These are phyloP conservation scores for Tenthredo scrophulariae DNA, from an alignment of 2,888 invertebrate genomes.

Conservation along the genomic window DNA sequence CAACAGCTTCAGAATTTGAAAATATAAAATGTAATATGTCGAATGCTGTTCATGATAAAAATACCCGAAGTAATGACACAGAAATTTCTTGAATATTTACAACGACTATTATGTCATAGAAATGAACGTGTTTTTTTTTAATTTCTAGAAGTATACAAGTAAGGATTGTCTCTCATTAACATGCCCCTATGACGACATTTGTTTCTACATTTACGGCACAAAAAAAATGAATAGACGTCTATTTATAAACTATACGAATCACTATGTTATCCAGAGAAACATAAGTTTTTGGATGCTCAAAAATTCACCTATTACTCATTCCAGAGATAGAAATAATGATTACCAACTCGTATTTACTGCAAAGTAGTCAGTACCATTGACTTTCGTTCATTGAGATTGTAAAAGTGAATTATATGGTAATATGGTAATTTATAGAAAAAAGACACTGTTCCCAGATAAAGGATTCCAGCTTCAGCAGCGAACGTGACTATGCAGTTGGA, in stretches of 20 bases:
- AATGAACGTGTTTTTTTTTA: neutral
- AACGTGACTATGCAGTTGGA: neutral
- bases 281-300: neutral
- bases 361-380: neutral
- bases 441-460: neutral
- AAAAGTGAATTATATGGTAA: neutral
- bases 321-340: neutral
- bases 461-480: neutral
- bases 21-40: neutral
- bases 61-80: neutral
- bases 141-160: neutral
- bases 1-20: neutral
- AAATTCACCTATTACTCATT: neutral
- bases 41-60: neutral
- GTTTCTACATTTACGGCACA: neutral
- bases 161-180: constrained; percentile 9
- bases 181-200: neutral
- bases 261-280: neutral
- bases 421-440: constrained; percentile 9
- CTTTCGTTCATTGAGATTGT: neutral
- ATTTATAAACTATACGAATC: neutral
- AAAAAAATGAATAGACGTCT: neutral
- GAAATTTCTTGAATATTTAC: neutral
- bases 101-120: neutral
- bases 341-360: neutral